Base-by-base conservation (phyloP, 2,797 vertebrate species). In the Pipistrellus nathusii region DNA sequence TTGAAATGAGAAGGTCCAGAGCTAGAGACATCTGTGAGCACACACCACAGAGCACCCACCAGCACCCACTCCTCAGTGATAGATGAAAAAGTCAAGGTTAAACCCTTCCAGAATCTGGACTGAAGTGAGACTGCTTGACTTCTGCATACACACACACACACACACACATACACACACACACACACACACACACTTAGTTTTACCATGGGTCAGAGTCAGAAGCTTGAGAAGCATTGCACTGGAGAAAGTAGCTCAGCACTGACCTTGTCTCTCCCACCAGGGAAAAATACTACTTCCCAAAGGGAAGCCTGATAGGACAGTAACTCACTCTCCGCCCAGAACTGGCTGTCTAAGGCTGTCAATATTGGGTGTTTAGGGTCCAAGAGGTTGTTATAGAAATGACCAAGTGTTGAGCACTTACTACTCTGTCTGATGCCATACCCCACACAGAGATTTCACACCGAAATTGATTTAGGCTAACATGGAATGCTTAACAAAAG, bases 181-280 rank as follows among this genome's bases (percentile, higher is more conserved):
- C 15, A 51, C 15, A 51, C 15, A 51, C 15, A 51, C 23, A 59
- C 25, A 27, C 18, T n/a, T 18, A 30, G 57, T 55, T 53, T 73
- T 82, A 75, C 66, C 46, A 44, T 41, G 71, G 6, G 4, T 59
- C 77, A 90, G 38, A 59, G 25, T 41, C 64, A 62, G 51, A 91
- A 86, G 38, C 82, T 41, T 84, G 44, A 90, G 75, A 94, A 92
- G n/a, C 69, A 72, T 53, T 55, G 8, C 44, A 44, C 18, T 68
- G 13, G 66, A 81, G 23, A 90, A 77, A 89, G 38, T 9, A 91
- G 71, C 30, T 77, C 84, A 72, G 69, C 27, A n/a, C n/a, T 84
- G 57, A 59, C 41, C 30, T 32, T 92, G 32, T 82, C 20, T 64
- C 17, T 69, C 38, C 10, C 48, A 77, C 30, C 41, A 46, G 13